Conservation (phyloP, 2,113 vertebrate species). For the Toxotes jaculatrix region DNA sequence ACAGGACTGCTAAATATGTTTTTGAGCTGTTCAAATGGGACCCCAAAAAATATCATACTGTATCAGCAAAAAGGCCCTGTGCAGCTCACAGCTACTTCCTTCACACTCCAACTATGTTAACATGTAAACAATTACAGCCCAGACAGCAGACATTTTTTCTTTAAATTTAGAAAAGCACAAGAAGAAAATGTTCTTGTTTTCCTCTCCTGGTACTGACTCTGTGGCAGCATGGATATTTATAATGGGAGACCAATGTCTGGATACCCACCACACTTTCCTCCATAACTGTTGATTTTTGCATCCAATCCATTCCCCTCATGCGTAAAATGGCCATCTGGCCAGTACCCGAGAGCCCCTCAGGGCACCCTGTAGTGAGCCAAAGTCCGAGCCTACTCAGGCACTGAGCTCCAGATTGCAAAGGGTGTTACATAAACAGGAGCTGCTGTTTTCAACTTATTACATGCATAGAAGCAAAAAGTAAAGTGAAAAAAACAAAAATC, state of each 20-base stretch:
- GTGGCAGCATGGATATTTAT: slow-evolving; percentile 79
- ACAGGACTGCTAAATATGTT: too few species aligned
- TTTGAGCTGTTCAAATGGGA: background rate
- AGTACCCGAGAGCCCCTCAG: slow-evolving; percentile 25
- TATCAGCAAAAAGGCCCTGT: background rate
- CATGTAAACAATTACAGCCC: slow-evolving; percentile 65
- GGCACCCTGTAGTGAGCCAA: slow-evolving; percentile 36
- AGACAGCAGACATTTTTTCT: slow-evolving; percentile 57
- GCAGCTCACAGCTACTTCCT: background rate
- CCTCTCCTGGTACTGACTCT: slow-evolving; percentile 51
- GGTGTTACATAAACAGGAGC: slow-evolving; percentile 7
- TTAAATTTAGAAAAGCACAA: slow-evolving; percentile 77
- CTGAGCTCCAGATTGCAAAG: slow-evolving; percentile 21
- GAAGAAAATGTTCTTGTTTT: slow-evolving; percentile 80
- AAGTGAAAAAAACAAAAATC: background rate
- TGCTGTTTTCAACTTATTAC: background rate
- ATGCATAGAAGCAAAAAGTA: background rate
- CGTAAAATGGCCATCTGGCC: slow-evolving; percentile 73
- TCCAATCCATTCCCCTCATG: slow-evolving; percentile 62
- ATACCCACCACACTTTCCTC: slow-evolving; percentile 67
- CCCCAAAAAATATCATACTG: background rate
- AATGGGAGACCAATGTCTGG: slow-evolving; percentile 74
- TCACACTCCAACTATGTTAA: slow-evolving; percentile 13
- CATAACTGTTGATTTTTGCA: slow-evolving; percentile 73
- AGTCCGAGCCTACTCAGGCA: background rate